A percentile compares a stretch with the other conserved stretches of the same genome.
phyloP scores from a whole-genome alignment of 2,113 vertebrate genomes.

The Brienomyrus brachyistius region DNA sequence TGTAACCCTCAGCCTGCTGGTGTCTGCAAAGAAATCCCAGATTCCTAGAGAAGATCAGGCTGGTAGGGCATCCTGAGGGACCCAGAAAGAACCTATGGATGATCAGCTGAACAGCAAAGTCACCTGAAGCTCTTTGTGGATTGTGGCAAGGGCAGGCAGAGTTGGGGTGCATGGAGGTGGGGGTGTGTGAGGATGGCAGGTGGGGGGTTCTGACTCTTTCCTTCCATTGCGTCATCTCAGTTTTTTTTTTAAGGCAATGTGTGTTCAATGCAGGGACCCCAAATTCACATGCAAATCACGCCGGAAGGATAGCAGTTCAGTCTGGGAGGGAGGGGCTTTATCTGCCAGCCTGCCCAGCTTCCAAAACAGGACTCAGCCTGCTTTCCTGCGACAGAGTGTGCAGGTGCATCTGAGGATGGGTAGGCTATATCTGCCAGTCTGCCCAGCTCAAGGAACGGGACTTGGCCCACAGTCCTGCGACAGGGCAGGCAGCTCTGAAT shows the following conservation, averaged over 20 bases:
- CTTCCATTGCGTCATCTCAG: conserved; percentile 4
- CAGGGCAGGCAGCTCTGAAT: neutral
- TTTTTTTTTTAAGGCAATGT: conserved; percentile 4
- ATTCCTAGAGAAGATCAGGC: neutral
- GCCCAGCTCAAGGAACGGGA: neutral
- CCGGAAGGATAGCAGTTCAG: neutral
- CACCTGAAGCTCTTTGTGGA: neutral
- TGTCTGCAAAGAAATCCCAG: neutral
- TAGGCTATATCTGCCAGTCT: neutral
- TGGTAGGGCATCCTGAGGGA: neutral
- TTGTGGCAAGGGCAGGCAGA: neutral
- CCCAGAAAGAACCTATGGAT: neutral
- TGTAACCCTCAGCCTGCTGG: neutral
- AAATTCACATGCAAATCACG: conserved; percentile 6
- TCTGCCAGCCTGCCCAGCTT: neutral
- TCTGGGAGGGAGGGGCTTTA: neutral
- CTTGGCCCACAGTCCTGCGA: neutral
- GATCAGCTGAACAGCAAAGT: neutral
- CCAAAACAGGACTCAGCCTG: neutral
- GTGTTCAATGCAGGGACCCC: neutral
- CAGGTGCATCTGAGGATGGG: neutral
- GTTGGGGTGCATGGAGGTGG: neutral
- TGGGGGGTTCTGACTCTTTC: neutral
- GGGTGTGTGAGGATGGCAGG: neutral
- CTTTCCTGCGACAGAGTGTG: neutral